Evolutionary conservation across 2,113 vertebrate genomes (phyloP).

Genomic region (Austrofundulus limnaeus): DNA sequence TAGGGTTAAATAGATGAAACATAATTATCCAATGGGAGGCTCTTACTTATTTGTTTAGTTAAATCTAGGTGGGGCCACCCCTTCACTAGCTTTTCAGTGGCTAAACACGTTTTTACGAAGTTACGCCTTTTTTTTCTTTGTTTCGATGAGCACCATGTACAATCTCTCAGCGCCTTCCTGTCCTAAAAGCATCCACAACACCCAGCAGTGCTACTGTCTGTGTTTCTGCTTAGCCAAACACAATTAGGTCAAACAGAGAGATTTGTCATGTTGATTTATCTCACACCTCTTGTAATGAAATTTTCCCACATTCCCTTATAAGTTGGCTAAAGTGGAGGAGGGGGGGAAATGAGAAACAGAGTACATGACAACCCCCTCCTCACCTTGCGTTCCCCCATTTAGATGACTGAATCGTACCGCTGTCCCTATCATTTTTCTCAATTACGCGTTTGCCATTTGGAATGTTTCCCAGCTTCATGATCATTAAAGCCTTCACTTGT

Average conservation of each 20-base stretch:
- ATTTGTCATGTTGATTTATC: conserved; percentile 79
- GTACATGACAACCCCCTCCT: conserved; percentile 40
- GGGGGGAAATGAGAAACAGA: conserved; percentile 37
- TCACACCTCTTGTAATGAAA: conserved; percentile 67
- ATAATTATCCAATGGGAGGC: no score
- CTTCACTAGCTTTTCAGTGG: no score
- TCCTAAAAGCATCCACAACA: conserved; percentile 38
- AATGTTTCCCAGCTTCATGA: conserved; percentile 66
- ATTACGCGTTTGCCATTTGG: conserved; percentile 75
- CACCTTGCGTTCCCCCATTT: conserved; percentile 39
- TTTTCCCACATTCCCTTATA: conserved; percentile 65
- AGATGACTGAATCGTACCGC: conserved; percentile 69
- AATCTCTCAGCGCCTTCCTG: not conserved
- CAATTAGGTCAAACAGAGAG: conserved; percentile 65
- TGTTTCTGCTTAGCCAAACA: conserved; percentile 71
- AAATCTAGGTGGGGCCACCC: no score
- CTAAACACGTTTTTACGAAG: no score
- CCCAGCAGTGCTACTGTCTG: conserved; percentile 23
- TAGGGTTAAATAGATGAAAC: no score
- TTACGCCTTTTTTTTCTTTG: no score
- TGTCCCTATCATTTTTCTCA: conserved; percentile 75
- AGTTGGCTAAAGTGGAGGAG: conserved; percentile 38
- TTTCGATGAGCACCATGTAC: no score
- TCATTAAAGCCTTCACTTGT: conserved; percentile 74
- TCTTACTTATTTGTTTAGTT: no score